Evolutionary conservation across 2,113 vertebrate genomes (phyloP).

Genomic region (Panthera leo): DNA sequence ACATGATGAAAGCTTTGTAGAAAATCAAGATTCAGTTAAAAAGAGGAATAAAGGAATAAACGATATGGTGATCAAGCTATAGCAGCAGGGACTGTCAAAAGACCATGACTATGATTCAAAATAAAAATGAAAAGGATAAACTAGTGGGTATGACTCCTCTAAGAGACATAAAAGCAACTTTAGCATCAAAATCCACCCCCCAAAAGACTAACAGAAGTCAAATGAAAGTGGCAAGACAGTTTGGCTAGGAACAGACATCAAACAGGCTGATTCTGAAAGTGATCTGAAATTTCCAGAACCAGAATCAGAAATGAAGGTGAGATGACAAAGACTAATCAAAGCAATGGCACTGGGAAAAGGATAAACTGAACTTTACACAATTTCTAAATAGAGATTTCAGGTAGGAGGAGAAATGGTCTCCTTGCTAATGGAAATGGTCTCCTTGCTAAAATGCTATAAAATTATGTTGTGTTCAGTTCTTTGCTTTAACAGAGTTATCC

Average conservation of each 20-base stretch:
- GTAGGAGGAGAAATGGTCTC: neutral
- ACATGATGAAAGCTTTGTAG: constrained; percentile 86
- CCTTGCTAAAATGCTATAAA: neutral
- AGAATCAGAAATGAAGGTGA: constrained; percentile 40
- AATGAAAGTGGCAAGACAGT: constrained; percentile 67
- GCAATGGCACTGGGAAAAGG: constrained; percentile 88
- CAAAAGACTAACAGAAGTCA: constrained; percentile 81
- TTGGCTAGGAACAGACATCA: constrained; percentile 76
- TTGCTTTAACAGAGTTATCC: neutral
- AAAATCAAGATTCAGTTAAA: constrained; percentile 86
- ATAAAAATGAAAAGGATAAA: constrained; percentile 80
- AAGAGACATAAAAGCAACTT: neutral
- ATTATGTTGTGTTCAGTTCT: neutral
- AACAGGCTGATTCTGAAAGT: constrained; percentile 80
- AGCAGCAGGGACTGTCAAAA: neutral
- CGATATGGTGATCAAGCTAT: neutral
- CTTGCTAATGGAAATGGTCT: neutral
- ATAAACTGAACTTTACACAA: constrained; percentile 87
- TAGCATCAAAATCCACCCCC: constrained; percentile 82
- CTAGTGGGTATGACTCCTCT: constrained; percentile 50
- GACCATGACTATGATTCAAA: neutral
- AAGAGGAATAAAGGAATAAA: constrained; percentile 47
- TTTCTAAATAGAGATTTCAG: constrained; percentile 83
- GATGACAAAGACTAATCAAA: constrained; percentile 87
- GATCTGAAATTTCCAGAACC: constrained; percentile 82